Evolutionary conservation across 2,113 vertebrate genomes (phyloP), one percentile per base, ranked within the genome.

Genomic region (Pseudolaguvia tuberculata): DNA sequence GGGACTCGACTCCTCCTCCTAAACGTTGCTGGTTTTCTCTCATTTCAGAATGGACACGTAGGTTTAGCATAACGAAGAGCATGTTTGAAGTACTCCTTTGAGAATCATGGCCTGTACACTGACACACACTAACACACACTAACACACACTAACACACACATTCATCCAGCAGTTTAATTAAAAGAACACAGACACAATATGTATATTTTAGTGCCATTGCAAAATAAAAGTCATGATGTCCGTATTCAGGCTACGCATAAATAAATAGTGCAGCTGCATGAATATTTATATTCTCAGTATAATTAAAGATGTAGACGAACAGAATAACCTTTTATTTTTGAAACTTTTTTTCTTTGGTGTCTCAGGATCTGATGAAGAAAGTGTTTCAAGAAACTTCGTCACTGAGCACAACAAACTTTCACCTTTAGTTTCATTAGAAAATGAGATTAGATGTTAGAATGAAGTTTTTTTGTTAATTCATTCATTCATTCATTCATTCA

Each of bases 211-310:
- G 84, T 87, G 84, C 78, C 84, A 83, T 84, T 77, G 39, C 31
- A 42, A 42, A 42, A 42, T 1, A 66, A 62, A 68, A 83, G 83
- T 85, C 88, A 85, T 79, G 78, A 82, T 65, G 85, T 82, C 82
- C 86, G 81, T 69, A 86, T 79, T 83, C 80, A 77, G 78, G 82
- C 82, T 80, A 61, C 81, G 87, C 86, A 88, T 88, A 83, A 89
- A 87, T 91, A 90, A 89, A 79, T 84, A 88, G 85, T 21, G 79
- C 70, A 74, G 78, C 85, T 76, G 51, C 85, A 91, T 91, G 89
- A 90, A 90, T 91, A 92, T 92, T 92, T 89, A 91, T 88, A 88
- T 82, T 89, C 85, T 90, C 85, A 89, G 87, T 90, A 91, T 91
- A 90, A 90, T 91, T 91, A 91, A 88, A 84, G 53, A 85, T 84